Percentiles rank a stretch among this genome's conserved stretches.
phyloP scores from a whole-genome alignment of 2,797 vertebrate genomes.

The Catostomus latipinnis region DNA sequence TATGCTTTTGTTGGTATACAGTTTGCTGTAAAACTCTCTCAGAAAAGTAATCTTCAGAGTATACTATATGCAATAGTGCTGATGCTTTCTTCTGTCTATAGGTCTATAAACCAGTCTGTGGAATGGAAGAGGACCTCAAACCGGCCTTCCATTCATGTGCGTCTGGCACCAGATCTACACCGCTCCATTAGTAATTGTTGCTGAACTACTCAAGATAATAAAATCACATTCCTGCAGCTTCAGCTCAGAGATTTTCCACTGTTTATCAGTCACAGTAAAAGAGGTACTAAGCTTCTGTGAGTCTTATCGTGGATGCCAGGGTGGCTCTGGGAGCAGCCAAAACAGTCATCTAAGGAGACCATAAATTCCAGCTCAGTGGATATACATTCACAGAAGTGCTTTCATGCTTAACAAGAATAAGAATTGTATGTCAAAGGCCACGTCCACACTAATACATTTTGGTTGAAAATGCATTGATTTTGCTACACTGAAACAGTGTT shows the following conservation, averaged over 20 bases:
- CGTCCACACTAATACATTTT: too few species aligned
- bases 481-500: too few species aligned
- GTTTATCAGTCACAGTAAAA: slow-evolving; percentile 61
- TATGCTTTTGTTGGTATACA: too few species aligned
- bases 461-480: too few species aligned
- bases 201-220: slow-evolving; percentile 31
- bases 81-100: not conserved
- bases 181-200: slow-evolving; percentile 41
- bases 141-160: not conserved
- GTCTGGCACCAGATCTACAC: slow-evolving; percentile 3
- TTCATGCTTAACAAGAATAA: not conserved
- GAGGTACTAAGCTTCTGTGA: slow-evolving; percentile 56
- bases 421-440: not conserved
- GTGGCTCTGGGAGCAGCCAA: not conserved
- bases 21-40: too few species aligned
- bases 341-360: slow-evolving; percentile 27
- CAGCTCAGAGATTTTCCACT: slow-evolving; percentile 55
- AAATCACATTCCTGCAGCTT: slow-evolving; percentile 55
- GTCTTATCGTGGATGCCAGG: slow-evolving; percentile 49
- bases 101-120: not conserved
- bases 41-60: too few species aligned
- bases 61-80: too few species aligned
- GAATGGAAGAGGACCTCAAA: not conserved
- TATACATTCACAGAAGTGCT: not conserved
- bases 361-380: not conserved